Conservation (phyloP, 2,888 invertebrate genomes). For the Phrixothrix hirtus region DNA sequence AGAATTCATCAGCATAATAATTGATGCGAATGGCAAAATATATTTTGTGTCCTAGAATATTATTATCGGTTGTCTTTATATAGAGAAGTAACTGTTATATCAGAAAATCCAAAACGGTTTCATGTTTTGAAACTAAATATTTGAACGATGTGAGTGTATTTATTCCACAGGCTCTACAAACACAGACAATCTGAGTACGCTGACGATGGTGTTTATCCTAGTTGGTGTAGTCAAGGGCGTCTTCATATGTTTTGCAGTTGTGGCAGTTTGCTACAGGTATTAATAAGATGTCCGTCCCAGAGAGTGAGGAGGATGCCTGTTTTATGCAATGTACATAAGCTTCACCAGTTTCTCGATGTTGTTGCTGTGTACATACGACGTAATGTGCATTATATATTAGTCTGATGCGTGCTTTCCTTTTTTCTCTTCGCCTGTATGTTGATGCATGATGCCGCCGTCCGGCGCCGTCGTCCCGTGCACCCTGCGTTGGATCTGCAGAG, state of each 20-base stretch:
- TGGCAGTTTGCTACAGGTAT: conserved; percentile 96
- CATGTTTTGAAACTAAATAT: not conserved
- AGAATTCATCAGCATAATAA: too few relatives aligned
- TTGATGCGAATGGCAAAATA: too few relatives aligned
- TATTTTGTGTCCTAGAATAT: too few relatives aligned
- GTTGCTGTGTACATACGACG: conserved; percentile 41
- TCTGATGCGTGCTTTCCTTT: conserved; percentile 62
- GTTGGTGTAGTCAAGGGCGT: conserved; percentile 90
- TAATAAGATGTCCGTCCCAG: conserved; percentile 43
- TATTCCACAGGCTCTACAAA: conserved; percentile 70
- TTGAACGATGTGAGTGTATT: conserved; percentile 32
- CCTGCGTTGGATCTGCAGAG: conserved; percentile 67
- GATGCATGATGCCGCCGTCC: conserved; percentile 59
- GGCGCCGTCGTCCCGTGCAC: conserved; percentile 44
- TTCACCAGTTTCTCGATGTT: conserved; percentile 49
- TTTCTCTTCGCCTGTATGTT: conserved; percentile 62
- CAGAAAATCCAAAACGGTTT: not conserved
- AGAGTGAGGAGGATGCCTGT: conserved; percentile 38
- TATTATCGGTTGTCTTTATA: too few relatives aligned
- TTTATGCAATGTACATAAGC: conserved; percentile 52
- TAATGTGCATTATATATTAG: conserved; percentile 41
- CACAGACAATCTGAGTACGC: conserved; percentile 84
- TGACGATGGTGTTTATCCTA: conserved; percentile 90
- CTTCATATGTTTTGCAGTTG: conserved; percentile 94
- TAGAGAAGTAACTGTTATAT: too few relatives aligned